Conservation (phyloP, 2,797 vertebrate species). For the Sitta carolinensis region DNA sequence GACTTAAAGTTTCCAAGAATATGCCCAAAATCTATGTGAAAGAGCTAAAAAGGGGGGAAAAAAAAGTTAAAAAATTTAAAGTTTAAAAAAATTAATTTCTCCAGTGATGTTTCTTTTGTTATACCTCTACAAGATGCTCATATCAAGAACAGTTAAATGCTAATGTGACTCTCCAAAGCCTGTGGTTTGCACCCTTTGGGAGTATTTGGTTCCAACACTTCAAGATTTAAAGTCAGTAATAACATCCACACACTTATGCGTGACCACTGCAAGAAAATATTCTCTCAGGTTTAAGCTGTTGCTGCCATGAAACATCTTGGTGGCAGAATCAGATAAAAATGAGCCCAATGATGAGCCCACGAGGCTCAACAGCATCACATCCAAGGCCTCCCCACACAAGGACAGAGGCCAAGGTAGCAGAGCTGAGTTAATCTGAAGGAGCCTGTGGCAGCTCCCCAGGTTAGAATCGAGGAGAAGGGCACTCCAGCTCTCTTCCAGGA, state of each 20-base stretch:
- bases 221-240: background rate
- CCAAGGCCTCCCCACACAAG: background rate
- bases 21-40: conserved; percentile 99
- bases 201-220: background rate
- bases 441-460: background rate
- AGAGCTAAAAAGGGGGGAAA: conserved; percentile 82
- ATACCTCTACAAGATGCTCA: background rate
- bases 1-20: conserved; percentile 99
- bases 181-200: background rate
- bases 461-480: background rate
- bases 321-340: background rate
- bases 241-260: fast-evolving
- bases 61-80: background rate
- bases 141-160: background rate
- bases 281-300: background rate
- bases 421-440: background rate
- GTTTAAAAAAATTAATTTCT: background rate
- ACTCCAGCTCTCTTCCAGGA: background rate
- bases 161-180: background rate
- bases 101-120: background rate
- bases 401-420: background rate
- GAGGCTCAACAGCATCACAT: background rate
- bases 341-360: background rate
- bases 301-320: background rate
- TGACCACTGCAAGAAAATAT: background rate